phyloP scores from a whole-genome alignment of 1,140 invertebrate species.

The Heliconius hewitsoni region DNA sequence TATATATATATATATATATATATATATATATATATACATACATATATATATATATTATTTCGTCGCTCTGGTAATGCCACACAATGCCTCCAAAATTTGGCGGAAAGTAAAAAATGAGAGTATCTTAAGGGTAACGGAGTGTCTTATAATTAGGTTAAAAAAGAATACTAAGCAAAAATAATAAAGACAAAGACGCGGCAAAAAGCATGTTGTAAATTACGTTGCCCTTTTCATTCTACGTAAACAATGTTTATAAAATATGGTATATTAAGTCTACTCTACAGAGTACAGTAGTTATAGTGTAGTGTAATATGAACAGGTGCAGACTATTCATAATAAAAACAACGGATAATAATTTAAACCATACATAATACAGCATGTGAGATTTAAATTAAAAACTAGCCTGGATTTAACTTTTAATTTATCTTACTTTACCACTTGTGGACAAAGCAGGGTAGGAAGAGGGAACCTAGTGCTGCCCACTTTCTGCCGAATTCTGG shows the following conservation, averaged over 20 bases:
- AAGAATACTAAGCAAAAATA: not conserved
- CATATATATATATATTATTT: too few species aligned
- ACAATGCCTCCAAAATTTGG: too few species aligned
- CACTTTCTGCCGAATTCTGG: too few species aligned
- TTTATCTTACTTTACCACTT: not conserved
- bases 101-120: too few species aligned
- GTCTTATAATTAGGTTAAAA: too few species aligned
- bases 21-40: too few species aligned
- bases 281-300: not conserved
- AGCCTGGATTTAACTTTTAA: not conserved
- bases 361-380: not conserved
- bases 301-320: slow-evolving; percentile 7
- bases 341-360: not conserved
- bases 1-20: too few species aligned
- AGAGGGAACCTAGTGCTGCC: too few species aligned
- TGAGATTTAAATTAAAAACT: not conserved
- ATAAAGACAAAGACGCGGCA: not conserved
- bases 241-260: slow-evolving; percentile 1
- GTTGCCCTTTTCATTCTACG: not conserved
- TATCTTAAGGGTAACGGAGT: too few species aligned
- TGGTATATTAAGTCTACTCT: not conserved
- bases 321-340: slow-evolving; percentile 2
- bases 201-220: not conserved
- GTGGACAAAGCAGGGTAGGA: too few species aligned
- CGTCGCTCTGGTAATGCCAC: too few species aligned